Evolutionary conservation across 2,113 vertebrate genomes (phyloP).

Genomic region (Pituophis catenifer): DNA sequence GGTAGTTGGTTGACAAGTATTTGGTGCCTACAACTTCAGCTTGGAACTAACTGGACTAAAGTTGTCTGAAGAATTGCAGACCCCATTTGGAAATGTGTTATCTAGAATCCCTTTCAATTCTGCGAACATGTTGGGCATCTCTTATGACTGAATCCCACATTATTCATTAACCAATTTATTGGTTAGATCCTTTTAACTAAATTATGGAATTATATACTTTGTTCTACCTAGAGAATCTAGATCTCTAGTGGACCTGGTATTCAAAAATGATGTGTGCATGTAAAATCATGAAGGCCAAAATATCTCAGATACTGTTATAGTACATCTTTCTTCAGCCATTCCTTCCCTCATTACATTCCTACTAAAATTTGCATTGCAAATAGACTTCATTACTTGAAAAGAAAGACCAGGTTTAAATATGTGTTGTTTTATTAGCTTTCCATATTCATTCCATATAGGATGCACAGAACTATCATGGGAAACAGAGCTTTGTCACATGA

Average conservation of each 20-base stretch:
- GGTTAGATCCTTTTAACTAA: not conserved
- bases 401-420: not conserved
- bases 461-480: conserved; percentile 73
- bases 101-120: not conserved
- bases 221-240: not conserved
- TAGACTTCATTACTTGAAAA: not conserved
- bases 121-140: not conserved
- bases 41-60: not conserved
- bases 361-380: not conserved
- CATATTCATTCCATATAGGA: conserved; percentile 64
- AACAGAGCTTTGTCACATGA: conserved; percentile 90
- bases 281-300: not conserved
- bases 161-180: not conserved
- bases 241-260: not conserved
- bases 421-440: conserved; percentile 21
- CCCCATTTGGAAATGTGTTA: not conserved
- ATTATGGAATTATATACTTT: not conserved
- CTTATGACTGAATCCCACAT: not conserved
- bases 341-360: not conserved
- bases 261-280: not conserved
- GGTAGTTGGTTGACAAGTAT: not conserved
- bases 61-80: not conserved
- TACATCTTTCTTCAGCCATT: not conserved
- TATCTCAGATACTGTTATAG: not conserved
- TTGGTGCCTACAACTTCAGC: not conserved